Conservation (phyloP, 2,797 vertebrate species). For the Xyrichtys novacula region DNA sequence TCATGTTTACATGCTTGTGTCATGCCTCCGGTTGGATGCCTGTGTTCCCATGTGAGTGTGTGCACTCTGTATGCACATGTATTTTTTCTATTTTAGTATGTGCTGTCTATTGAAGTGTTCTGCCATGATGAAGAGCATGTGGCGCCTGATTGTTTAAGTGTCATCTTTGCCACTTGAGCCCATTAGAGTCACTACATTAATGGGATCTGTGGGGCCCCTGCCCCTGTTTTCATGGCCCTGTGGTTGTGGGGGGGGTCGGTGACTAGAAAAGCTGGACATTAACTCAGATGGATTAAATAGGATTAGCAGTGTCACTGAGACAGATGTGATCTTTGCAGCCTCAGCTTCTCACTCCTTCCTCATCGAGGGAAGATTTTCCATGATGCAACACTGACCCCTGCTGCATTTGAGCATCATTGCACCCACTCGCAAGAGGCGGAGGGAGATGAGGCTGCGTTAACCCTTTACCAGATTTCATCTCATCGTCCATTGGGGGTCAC, state of each 20-base stretch:
- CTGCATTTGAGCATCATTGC: slow-evolving; percentile 69
- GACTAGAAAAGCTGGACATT: slow-evolving; percentile 70
- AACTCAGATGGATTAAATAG: slow-evolving; percentile 77
- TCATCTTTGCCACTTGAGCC: slow-evolving; percentile 62
- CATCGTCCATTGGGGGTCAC: slow-evolving; percentile 86
- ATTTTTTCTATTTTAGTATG: neutral
- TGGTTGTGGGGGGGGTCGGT: slow-evolving; percentile 2
- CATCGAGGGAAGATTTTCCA: slow-evolving; percentile 6
- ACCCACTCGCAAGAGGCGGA: slow-evolving; percentile 3
- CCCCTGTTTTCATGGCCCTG: slow-evolving; percentile 62
- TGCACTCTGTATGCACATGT: neutral
- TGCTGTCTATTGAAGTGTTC: no score
- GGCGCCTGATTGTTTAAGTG: slow-evolving; percentile 37
- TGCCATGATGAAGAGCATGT: slow-evolving; percentile 12
- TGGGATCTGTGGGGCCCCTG: slow-evolving; percentile 63
- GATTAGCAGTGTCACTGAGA: slow-evolving; percentile 81
- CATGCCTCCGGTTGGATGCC: neutral
- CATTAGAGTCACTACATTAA: slow-evolving; percentile 68
- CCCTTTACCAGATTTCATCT: slow-evolving; percentile 56
- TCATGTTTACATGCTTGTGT: slow-evolving; percentile 9
- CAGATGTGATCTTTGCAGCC: slow-evolving; percentile 73
- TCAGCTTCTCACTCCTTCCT: slow-evolving; percentile 21
- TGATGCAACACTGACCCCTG: slow-evolving; percentile 84
- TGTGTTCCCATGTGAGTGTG: neutral
- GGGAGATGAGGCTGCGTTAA: slow-evolving; percentile 46